Conservation (phyloP, 2,888 invertebrate species). For the Callyntrura sp. region DNA sequence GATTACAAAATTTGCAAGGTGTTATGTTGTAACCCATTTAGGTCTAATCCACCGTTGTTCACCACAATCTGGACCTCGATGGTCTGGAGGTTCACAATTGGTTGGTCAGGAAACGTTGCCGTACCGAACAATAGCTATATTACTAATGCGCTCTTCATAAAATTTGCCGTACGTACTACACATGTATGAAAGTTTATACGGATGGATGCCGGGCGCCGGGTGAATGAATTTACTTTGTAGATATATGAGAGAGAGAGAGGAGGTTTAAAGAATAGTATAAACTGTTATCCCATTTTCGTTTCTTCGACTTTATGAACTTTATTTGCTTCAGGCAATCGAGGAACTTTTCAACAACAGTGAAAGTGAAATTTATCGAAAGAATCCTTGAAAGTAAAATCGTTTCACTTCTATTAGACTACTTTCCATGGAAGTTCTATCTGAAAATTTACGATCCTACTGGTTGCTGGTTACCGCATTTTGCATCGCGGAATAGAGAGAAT, state of each 20-base stretch:
- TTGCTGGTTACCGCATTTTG: neutral
- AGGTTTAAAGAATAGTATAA: neutral
- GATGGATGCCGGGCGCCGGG: neutral
- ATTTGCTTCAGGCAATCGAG: conserved; percentile 32
- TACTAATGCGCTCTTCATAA: neutral
- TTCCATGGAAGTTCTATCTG: neutral
- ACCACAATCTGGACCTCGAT: too few relatives aligned
- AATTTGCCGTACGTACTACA: neutral
- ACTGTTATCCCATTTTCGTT: conserved; percentile 11
- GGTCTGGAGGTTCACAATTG: too few relatives aligned
- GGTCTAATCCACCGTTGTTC: too few relatives aligned
- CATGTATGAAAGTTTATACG: conserved; percentile 2
- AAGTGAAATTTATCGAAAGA: conserved; percentile 25
- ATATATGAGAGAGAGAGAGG: neutral
- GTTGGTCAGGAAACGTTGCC: too few relatives aligned
- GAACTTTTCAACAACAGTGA: neutral
- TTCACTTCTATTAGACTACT: too few relatives aligned
- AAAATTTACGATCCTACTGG: neutral
- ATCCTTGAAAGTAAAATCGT: neutral
- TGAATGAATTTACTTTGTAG: neutral
- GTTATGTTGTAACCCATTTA: too few relatives aligned
- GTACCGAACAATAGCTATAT: too few relatives aligned
- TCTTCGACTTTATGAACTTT: conserved; percentile 37
- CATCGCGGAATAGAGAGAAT: neutral
- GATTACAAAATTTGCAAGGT: too few relatives aligned